Evolutionary conservation across 1,140 invertebrate genomes (phyloP).

Genomic region (Octopus sinensis): DNA sequence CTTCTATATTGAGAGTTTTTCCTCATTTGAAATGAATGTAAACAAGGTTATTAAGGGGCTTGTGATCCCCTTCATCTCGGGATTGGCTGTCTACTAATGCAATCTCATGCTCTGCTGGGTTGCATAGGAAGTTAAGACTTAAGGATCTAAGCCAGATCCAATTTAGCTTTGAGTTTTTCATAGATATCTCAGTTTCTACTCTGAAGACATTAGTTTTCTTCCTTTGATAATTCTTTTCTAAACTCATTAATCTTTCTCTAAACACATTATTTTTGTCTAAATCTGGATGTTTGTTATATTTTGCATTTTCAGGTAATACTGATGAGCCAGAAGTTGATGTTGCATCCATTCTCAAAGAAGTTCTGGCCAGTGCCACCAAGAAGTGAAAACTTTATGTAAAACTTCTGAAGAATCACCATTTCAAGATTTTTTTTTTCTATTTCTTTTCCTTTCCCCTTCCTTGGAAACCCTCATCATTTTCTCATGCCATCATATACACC

Average conservation of each 20-base stretch:
- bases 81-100: too few species aligned
- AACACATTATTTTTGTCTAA: background rate
- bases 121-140: too few species aligned
- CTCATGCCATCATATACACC: background rate
- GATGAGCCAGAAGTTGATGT: slow-evolving; percentile 29
- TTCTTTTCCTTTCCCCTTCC: background rate
- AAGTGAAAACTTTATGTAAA: background rate
- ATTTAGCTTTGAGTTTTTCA: background rate
- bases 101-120: too few species aligned
- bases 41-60: too few species aligned
- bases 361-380: slow-evolving; percentile 16
- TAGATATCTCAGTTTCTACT: background rate
- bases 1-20: background rate
- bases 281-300: background rate
- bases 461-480: background rate
- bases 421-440: background rate
- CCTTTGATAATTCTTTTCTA: background rate
- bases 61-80: too few species aligned
- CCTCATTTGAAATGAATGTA: too few species aligned
- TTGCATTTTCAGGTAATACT: slow-evolving; percentile 22
- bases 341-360: slow-evolving; percentile 22
- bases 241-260: background rate
- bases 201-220: background rate
- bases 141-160: background rate
- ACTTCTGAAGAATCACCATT: background rate